A percentile compares a stretch with the other conserved stretches of the same genome.
Evolutionary conservation across 1,140 invertebrate species (phyloP).

Genomic region (Grapholita molesta): DNA sequence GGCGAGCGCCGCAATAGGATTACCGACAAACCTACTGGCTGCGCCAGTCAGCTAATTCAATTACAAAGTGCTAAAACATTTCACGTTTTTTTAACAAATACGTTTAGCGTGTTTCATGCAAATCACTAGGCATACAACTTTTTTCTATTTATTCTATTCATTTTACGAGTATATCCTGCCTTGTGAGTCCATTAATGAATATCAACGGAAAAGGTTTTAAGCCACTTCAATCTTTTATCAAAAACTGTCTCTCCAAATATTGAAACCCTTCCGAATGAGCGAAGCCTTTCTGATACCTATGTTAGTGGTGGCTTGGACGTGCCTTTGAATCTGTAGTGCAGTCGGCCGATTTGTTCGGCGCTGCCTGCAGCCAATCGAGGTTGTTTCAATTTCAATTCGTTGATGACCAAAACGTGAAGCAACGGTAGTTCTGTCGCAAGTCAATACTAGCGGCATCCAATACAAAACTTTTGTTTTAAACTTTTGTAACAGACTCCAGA

Average conservation of each 20-base stretch:
- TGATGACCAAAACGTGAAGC: constrained; percentile 34
- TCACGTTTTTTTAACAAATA: constrained; percentile 39
- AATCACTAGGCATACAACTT: too few relatives aligned
- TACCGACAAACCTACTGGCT: constrained; percentile 56
- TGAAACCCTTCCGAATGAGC: constrained; percentile 24
- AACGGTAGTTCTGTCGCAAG: constrained; percentile 26
- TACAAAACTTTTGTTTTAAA: constrained; percentile 5
- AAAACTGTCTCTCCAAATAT: constrained; percentile 16
- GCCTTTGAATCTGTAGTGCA: constrained; percentile 28
- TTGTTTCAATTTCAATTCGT: constrained; percentile 58
- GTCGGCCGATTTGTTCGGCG: constrained; percentile 30
- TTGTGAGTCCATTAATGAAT: too few relatives aligned
- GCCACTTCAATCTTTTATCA: constrained; percentile 7
- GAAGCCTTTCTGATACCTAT: constrained; percentile 25
- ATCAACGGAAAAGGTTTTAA: too few relatives aligned
- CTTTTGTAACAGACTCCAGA: constrained; percentile 4
- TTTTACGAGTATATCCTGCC: neutral
- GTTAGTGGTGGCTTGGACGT: constrained; percentile 25
- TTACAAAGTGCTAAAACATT: constrained; percentile 41
- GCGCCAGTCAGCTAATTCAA: constrained; percentile 53
- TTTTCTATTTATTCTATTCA: neutral
- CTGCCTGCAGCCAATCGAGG: constrained; percentile 36
- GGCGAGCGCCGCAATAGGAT: constrained; percentile 64
- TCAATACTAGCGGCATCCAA: neutral
- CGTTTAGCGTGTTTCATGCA: constrained; percentile 13